phyloP scores from a whole-genome alignment of 2,113 vertebrate genomes.

The Entosphenus tridentatus region DNA sequence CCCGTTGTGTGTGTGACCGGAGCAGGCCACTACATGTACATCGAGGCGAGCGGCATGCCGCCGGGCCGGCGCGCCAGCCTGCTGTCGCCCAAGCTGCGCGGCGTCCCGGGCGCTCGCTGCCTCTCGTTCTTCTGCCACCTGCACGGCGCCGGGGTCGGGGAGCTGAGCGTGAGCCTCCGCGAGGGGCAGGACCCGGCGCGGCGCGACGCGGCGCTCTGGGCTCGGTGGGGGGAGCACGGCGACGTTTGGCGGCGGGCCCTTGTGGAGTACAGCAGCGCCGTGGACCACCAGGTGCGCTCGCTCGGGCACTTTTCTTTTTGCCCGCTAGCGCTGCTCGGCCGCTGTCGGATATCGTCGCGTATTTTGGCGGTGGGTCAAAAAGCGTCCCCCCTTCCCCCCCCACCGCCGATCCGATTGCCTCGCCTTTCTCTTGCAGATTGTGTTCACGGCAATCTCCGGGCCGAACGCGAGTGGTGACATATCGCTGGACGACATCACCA shows the following conservation, averaged over 20 bases:
- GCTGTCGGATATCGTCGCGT: no score
- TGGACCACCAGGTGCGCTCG: neutral
- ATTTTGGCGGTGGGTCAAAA: no score
- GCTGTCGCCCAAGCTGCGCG: neutral
- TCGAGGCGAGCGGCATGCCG: constrained; percentile 1
- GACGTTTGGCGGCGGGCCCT: neutral
- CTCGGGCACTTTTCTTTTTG: neutral
- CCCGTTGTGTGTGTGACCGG: neutral
- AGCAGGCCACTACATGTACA: neutral
- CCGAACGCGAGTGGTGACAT: neutral
- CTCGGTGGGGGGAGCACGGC: neutral
- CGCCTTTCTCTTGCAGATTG: neutral
- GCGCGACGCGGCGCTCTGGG: neutral
- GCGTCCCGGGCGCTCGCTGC: neutral
- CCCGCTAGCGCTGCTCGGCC: neutral
- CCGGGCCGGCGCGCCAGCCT: neutral
- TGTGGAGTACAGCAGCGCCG: neutral
- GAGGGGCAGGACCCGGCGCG: neutral
- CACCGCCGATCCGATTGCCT: no score
- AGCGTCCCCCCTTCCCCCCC: no score
- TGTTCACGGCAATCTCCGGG: constrained; percentile 1
- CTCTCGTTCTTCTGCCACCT: constrained; percentile 1
- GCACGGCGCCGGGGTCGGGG: neutral
- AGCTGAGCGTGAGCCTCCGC: constrained; percentile 1
- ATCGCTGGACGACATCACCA: neutral